Base-by-base conservation (phyloP, 2,113 vertebrate species). In the Dasyurus viverrinus region DNA sequence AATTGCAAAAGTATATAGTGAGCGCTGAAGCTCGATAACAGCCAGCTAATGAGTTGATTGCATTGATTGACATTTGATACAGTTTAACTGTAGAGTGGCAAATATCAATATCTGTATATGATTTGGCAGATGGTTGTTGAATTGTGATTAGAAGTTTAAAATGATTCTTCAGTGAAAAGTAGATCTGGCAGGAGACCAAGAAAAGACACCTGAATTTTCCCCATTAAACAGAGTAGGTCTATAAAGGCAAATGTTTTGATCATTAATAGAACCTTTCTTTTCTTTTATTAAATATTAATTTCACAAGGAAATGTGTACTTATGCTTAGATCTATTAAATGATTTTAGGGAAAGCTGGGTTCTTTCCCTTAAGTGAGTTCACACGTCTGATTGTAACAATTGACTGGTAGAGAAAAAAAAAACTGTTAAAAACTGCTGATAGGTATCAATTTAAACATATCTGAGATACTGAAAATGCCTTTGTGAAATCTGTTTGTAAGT, bases 1-100 rank as follows among this genome's bases (percentile, higher is more conserved):
- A 96, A 97, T 26, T 89, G 90, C 53, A 93, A 91, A 97, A 96
- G 96, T 93, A 90, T 91, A 90, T 55, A 92, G 97, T 89, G 97
- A 97, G 92, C 92, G 91, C 23, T 60, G 97, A 96, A 95, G 96
- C 98, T 98, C 95, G 23, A 93, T 98, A 95, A 91, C 94, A 97
- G 96, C 76, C 94, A 27, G 96, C 97, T 98, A 97, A 98, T 98
- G 98, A 98, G 97, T 97, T 97, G 98, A 98, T 95, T 97, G 98
- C 96, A 97, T 98, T 97, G 98, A 97, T 98, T 97, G 98, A 97
- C 97, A 95, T 97, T 97, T 96, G 96, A 95, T 97, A 91, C 97
- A 96, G 97, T 98, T 98, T 97, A 95, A 95, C 97, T 95, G 95
- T 89, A 89, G 97, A 97, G 97, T 57, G 95, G 97, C 97, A 98